Evolutionary conservation across 2,797 vertebrate genomes (phyloP), one percentile per base, ranked within the genome.

Genomic region (Cyprinodon diabolis): DNA sequence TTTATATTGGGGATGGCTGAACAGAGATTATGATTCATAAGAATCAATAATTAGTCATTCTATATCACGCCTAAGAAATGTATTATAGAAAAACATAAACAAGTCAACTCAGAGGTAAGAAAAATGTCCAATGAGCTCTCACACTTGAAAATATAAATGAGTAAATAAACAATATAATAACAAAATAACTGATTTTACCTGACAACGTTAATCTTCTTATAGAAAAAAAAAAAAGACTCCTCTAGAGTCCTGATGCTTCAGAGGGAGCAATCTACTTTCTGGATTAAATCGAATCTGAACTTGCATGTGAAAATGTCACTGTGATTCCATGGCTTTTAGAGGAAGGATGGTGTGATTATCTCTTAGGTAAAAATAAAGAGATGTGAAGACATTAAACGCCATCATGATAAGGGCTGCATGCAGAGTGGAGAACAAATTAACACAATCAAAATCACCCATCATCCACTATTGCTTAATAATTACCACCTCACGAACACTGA

Each of bases 1-100:
- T 94, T 93, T 94, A 88, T 88, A 87, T 72, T 76, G 77, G 78
- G 85, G 70, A 81, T 73, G 75, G 77, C 78, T 8, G 1, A 80
- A 72, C 62, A 62, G 57, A 82, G 75, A 84, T 74, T 68, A 82
- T 77, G 69, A 77, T 71, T 77, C 83, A 87, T 81, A 10, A 58
- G 70, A 78, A 84, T 82, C 78, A 78, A 89, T 87, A 78, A 80
- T 83, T 80, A 72, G 60, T 80, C 68, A 79, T 71, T 76, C 43
- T 6, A 58, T 75, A 68, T 65, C 73, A 79, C 67, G 63, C 14
- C 54, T 47, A 77, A 74, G 35, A 60, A 55, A 79, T n/a, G 45
- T 51, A 47, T 66, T 52, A 8, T 1, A 43, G 12, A 30, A 30
- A 80, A 75, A 81, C 48, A 19, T 70, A 69, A 68, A 80, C 57